Conservation (phyloP, 2,797 vertebrate species). For the Poecilia gillii region DNA sequence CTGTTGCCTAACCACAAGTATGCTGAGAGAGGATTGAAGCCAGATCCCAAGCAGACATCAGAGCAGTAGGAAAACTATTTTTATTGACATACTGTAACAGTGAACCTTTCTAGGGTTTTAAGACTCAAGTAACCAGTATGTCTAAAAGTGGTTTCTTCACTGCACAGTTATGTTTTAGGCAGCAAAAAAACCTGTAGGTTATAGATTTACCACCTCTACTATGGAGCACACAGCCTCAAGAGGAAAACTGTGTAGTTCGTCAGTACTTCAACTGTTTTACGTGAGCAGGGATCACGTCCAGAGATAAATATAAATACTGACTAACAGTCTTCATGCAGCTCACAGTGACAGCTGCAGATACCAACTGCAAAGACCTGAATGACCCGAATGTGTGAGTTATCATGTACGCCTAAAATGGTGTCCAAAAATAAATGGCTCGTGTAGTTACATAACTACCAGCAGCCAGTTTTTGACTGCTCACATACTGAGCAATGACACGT, state of each 20-base stretch:
- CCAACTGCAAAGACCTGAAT: slow-evolving; percentile 32
- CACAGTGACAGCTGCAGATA: slow-evolving; percentile 47
- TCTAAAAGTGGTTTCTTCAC: background rate
- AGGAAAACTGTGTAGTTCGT: background rate
- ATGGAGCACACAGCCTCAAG: slow-evolving; percentile 11
- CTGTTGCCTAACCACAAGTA: slow-evolving; percentile 28
- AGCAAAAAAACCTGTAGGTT: background rate
- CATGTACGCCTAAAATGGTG: slow-evolving; percentile 38
- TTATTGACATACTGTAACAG: background rate
- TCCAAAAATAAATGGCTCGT: slow-evolving; percentile 31
- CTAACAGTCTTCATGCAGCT: slow-evolving; percentile 22
- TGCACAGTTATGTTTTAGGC: background rate
- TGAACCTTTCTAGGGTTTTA: background rate
- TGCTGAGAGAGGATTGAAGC: slow-evolving; percentile 10
- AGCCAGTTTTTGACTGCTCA: slow-evolving; percentile 29
- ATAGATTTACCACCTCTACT: background rate
- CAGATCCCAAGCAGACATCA: slow-evolving; percentile 13
- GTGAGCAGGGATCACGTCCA: slow-evolving; percentile 41
- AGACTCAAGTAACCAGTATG: slow-evolving; percentile 12
- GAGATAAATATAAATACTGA: slow-evolving; percentile 30
- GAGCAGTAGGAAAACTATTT: background rate
- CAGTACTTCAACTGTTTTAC: slow-evolving; percentile 21
- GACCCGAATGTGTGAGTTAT: slow-evolving; percentile 23
- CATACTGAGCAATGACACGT: slow-evolving; percentile 49
- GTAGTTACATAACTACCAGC: slow-evolving; percentile 52